Percentiles rank a stretch among this genome's conserved stretches.
These are phyloP conservation scores for Tachuris rubrigastra DNA, from an alignment of 2,113 vertebrate species.

Conservation along the genomic window DNA sequence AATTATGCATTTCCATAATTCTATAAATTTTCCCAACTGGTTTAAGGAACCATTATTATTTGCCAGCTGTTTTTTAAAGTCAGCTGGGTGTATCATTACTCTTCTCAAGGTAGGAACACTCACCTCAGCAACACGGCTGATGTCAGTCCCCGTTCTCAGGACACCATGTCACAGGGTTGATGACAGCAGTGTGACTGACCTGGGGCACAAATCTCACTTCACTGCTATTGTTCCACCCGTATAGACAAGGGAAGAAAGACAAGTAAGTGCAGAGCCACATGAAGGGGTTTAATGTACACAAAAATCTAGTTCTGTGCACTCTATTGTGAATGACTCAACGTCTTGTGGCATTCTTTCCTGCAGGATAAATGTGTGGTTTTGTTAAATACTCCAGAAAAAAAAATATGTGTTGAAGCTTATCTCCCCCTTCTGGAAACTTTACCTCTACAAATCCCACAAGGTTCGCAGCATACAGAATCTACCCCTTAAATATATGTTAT, in stretches of 20 bases:
- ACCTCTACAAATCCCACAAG: not conserved
- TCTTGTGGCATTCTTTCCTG: not conserved
- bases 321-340: not conserved
- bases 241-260: not conserved
- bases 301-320: not conserved
- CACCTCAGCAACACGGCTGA: fast-evolving
- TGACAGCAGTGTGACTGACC: not conserved
- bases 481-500: not conserved
- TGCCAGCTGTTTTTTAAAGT: not conserved
- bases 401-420: not conserved
- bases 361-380: not conserved
- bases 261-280: not conserved
- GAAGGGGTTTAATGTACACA: not conserved
- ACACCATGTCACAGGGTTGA: fast-evolving
- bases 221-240: not conserved
- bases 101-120: not conserved
- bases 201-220: not conserved
- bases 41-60: not conserved
- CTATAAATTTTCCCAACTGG: not conserved
- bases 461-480: not conserved
- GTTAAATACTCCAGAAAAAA: not conserved
- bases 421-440: conserved; percentile 9
- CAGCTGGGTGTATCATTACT: fast-evolving
- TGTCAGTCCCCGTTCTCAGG: fast-evolving
- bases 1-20: not conserved